phyloP scores from a whole-genome alignment of 2,888 invertebrate species.

The Cephalotes varians region DNA sequence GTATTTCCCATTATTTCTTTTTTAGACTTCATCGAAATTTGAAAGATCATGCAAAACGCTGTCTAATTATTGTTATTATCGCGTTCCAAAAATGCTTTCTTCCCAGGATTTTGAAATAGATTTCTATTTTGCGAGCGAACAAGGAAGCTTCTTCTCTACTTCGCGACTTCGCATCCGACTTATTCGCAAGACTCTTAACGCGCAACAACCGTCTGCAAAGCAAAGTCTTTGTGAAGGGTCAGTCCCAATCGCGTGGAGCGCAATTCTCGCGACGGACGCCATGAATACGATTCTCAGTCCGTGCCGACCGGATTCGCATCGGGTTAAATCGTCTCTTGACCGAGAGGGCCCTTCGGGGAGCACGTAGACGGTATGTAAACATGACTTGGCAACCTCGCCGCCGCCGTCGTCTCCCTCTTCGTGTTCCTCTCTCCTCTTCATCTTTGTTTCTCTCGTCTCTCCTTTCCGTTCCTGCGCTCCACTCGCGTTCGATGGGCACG shows the following conservation, averaged over 20 bases:
- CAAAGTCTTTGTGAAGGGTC: slow-evolving; percentile 39
- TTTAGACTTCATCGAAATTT: background rate
- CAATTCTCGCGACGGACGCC: slow-evolving; percentile 20
- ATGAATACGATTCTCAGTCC: slow-evolving; percentile 54
- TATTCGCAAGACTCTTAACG: background rate
- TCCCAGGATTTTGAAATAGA: background rate
- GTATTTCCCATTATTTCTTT: background rate
- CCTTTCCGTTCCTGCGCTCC: background rate
- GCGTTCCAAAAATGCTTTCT: background rate
- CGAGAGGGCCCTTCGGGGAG: slow-evolving; percentile 47
- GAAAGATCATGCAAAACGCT: background rate
- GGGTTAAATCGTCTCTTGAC: slow-evolving; percentile 60
- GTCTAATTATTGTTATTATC: background rate
- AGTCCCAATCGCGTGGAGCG: slow-evolving; percentile 1
- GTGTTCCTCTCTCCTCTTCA: slow-evolving; percentile 21
- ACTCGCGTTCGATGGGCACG: background rate
- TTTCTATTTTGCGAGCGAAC: background rate
- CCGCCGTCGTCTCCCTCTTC: slow-evolving; percentile 28
- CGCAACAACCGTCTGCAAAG: slow-evolving; percentile 21
- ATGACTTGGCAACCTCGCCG: slow-evolving; percentile 54
- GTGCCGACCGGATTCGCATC: slow-evolving; percentile 55
- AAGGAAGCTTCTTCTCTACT: background rate
- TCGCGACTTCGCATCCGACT: background rate
- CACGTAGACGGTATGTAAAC: slow-evolving; percentile 56
- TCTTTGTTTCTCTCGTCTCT: slow-evolving; percentile 25